Evolutionary conservation across 1,140 invertebrate genomes (phyloP), one percentile per base, ranked within the genome.

Genomic region (Drosophila sproati): DNA sequence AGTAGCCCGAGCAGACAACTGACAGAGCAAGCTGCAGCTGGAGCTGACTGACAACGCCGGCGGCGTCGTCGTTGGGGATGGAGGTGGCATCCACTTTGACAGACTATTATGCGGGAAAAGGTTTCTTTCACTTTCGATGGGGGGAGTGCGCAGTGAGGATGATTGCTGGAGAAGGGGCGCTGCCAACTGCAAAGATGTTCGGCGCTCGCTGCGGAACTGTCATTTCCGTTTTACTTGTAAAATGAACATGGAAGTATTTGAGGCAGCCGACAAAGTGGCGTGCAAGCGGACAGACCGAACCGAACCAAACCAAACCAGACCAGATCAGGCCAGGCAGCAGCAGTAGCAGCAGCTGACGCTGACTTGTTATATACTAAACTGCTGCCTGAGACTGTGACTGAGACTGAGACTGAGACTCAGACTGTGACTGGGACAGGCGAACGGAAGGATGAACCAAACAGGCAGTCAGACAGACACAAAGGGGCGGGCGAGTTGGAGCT

Each of bases 161-260:
- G 39, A 20, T 20, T 43, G 70, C 20, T 20, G 20, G 1, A 2
- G 20, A 20, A 70, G 60, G 32, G 34, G 48, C 43, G 64, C 66
- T 64, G 66, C 43, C 77, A 73, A 72, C 64, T 69, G 72, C 57
- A 89, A 89, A 85, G 85, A 89, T 89, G 80, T 89, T 89, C 71
- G 59, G 37, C 62, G 74, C 79, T 87, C 88, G 89, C 73, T 82
- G 83, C 83, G 87, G 89, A 91, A 88, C 88, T 91, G 88, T 91
- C 88, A 91, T 91, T 91, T 91, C 88, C 88, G 88, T 91, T 91
- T 91, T 86, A 89, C 89, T 91, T 86, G 89, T 82, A 91, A 91
- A 88, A 85, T 82, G 89, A 91, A 88, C 86, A 90, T 90, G 87
- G 86, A 90, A 90, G 86, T 86, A 90, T 91, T 90, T 87, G 79